phyloP scores from a whole-genome alignment of 2,888 invertebrate genomes.

The Drosophila conformis region DNA sequence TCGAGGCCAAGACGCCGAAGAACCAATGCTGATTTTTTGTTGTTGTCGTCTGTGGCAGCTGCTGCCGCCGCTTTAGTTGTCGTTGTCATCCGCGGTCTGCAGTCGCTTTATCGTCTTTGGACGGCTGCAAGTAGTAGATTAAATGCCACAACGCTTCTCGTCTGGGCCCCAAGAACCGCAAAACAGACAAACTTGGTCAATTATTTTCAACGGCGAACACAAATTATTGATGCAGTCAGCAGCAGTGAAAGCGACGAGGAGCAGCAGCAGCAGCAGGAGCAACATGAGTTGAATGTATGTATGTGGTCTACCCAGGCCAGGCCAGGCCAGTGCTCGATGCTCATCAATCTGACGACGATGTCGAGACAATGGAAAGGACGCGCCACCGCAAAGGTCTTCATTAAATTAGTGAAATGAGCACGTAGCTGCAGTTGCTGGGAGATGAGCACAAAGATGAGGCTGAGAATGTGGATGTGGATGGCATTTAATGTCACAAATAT shows the following conservation, averaged over 20 bases:
- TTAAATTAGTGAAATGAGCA: slow-evolving; percentile 82
- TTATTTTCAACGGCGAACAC: slow-evolving; percentile 81
- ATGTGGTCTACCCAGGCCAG: slow-evolving; percentile 46
- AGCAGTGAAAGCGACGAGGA: slow-evolving; percentile 46
- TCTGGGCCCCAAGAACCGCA: slow-evolving; percentile 61
- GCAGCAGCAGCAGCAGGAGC: slow-evolving; percentile 11
- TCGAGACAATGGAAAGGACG: slow-evolving; percentile 69
- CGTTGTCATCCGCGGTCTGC: slow-evolving; percentile 35
- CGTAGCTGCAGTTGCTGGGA: slow-evolving; percentile 38
- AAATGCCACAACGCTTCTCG: slow-evolving; percentile 70
- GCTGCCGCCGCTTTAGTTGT: slow-evolving; percentile 59
- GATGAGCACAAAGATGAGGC: slow-evolving; percentile 19
- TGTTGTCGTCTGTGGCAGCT: slow-evolving; percentile 62
- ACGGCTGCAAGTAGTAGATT: slow-evolving; percentile 74
- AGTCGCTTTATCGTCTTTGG: slow-evolving; percentile 21
- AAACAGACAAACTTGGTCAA: slow-evolving; percentile 82
- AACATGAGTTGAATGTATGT: slow-evolving; percentile 15
- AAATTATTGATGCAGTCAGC: slow-evolving; percentile 78
- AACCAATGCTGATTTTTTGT: slow-evolving; percentile 28
- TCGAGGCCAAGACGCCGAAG: slow-evolving; percentile 10
- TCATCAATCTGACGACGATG: slow-evolving; percentile 71
- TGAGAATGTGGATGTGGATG: slow-evolving; percentile 26
- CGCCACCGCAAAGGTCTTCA: slow-evolving; percentile 80
- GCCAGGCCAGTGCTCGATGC: slow-evolving; percentile 35
- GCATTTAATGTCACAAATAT: slow-evolving; percentile 79